Conservation (phyloP, 2,888 invertebrate species). For the Caenorhabditis macrosperma region DNA sequence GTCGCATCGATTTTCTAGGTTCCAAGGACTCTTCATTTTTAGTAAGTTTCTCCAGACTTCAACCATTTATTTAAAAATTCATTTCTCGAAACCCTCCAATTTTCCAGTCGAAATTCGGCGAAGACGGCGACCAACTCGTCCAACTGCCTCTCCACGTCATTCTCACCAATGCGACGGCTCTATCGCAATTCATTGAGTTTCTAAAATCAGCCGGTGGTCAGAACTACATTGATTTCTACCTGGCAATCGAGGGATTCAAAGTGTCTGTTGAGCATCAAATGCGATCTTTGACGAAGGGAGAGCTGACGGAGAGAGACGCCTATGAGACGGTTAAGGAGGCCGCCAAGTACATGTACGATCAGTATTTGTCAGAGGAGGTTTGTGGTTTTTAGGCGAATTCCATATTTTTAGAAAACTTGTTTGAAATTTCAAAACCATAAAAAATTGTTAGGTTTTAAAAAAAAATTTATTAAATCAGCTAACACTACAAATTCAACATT, state of each 20-base stretch:
- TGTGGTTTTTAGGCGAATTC: background rate
- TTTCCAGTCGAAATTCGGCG: conserved; percentile 41
- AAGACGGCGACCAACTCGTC: conserved; percentile 61
- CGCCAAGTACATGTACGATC: conserved; percentile 87
- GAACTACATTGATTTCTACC: conserved; percentile 87
- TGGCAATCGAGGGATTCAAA: conserved; percentile 85
- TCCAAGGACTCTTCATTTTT: conserved; percentile 11
- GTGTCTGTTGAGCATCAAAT: conserved; percentile 87
- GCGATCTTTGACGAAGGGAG: conserved; percentile 75
- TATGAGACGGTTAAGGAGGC: conserved; percentile 84
- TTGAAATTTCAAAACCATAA: background rate
- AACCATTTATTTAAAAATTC: background rate
- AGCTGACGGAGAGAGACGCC: conserved; percentile 77
- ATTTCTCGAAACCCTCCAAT: background rate
- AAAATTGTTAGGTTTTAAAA: conserved; percentile 2
- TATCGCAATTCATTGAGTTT: conserved; percentile 88
- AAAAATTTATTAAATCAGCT: background rate
- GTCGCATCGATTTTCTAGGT: conserved; percentile 37
- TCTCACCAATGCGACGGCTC: conserved; percentile 87
- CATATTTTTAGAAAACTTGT: background rate
- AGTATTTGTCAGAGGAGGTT: conserved; percentile 87
- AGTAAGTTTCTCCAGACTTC: conserved; percentile 10
- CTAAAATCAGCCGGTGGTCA: conserved; percentile 86
- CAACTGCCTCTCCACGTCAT: conserved; percentile 86
- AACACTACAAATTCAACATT: background rate